Conservation (phyloP, 92 coral and sea anemone genomes). For the Isaurus tuberculatus region DNA sequence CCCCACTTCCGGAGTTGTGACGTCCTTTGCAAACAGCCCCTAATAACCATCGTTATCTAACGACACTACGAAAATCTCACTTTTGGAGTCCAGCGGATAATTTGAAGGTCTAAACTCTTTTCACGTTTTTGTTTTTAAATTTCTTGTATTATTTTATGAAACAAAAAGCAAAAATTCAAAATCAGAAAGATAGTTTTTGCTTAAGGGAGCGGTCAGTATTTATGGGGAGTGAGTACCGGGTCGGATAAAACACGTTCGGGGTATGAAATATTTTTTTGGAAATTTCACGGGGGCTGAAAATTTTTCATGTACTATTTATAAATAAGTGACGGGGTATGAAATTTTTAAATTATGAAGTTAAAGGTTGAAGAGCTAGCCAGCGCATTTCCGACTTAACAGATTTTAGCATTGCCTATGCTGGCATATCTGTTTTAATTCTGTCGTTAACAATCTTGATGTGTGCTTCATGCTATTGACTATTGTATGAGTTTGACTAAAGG, state of each 20-base stretch:
- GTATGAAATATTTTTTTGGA: conserved; percentile 13
- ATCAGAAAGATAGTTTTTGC: too few species aligned
- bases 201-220: too few species aligned
- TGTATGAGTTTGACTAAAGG: too few species aligned
- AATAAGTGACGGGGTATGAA: conserved; percentile 22
- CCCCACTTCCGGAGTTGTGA: too few species aligned
- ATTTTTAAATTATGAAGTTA: conserved; percentile 21
- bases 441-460: conserved; percentile 37
- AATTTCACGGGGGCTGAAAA: conserved; percentile 11
- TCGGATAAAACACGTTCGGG: conserved; percentile 10
- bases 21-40: too few species aligned
- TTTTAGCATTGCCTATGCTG: conserved; percentile 32
- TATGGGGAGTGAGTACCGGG: conserved; percentile 12
- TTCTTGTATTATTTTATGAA: too few species aligned
- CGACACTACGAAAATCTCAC: too few species aligned
- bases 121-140: too few species aligned
- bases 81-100: too few species aligned
- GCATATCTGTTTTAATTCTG: conserved; percentile 32
- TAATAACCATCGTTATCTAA: too few species aligned
- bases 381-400: conserved; percentile 39
- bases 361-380: conserved; percentile 33
- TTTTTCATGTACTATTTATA: conserved; percentile 16
- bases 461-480: conserved; percentile 23
- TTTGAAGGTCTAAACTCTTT: too few species aligned
- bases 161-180: too few species aligned